A percentile compares a stretch with the other conserved stretches of the same genome.
These are phyloP conservation scores for Rhyzopertha dominica DNA, from an alignment of 1,140 invertebrate species.

Conservation along the genomic window DNA sequence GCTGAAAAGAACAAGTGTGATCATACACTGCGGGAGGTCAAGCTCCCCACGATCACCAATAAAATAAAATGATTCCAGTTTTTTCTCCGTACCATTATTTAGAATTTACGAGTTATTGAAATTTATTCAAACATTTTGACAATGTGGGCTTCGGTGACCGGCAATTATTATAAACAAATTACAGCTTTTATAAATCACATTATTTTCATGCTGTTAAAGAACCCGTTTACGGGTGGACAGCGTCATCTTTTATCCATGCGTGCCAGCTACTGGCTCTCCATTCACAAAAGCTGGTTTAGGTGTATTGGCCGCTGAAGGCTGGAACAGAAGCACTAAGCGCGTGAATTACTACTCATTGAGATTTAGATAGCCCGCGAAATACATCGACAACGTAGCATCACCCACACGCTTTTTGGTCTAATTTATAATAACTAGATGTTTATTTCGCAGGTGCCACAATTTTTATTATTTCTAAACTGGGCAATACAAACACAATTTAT, in stretches of 20 bases:
- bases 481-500: no score
- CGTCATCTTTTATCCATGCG: slow-evolving; percentile 23
- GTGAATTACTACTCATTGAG: no score
- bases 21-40: slow-evolving; percentile 24
- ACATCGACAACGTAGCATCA: no score
- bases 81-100: slow-evolving; percentile 22
- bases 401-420: no score
- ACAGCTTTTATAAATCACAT: slow-evolving; percentile 23
- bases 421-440: no score
- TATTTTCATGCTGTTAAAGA: slow-evolving; percentile 25
- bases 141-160: slow-evolving; percentile 13
- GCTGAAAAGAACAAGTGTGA: slow-evolving; percentile 37
- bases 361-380: no score
- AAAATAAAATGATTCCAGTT: slow-evolving; percentile 34
- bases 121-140: slow-evolving; percentile 28
- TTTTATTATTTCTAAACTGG: no score
- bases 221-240: slow-evolving; percentile 23
- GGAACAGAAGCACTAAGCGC: no score
- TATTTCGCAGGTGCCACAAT: no score
- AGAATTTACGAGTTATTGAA: slow-evolving; percentile 34
- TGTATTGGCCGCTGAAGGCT: no score
- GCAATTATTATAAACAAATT: slow-evolving; percentile 29
- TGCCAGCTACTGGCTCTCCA: no score
- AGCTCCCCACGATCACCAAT: slow-evolving; percentile 32
- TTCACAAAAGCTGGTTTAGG: no score